Evolutionary conservation across 92 coral and sea anemone species (phyloP), one percentile per base, ranked within the genome.

Genomic region (Epizoanthus rinbou): DNA sequence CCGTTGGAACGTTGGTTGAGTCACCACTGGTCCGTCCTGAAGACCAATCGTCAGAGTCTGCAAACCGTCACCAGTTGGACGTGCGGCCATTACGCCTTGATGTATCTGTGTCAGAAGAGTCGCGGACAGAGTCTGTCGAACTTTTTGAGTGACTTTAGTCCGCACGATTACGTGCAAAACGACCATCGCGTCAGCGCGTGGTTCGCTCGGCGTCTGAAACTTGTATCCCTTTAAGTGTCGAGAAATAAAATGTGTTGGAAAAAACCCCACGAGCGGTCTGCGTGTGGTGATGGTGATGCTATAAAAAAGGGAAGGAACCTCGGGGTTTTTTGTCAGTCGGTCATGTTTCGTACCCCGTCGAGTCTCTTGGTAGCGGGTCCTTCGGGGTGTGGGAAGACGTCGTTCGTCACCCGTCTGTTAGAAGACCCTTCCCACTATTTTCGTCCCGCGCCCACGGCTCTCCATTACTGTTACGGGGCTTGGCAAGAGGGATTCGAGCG

Each of bases 401-500:
- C 13, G 5, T 84, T 73, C 6, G 69, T 37, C 64, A 67, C 64
- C 22, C 45, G 50, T 7, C 15, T 73, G 28, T 59, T 73, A 19
- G 67, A 18, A 59, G 15, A 43, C 52, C 64, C 79, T 24, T 11
- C 64, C 43, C 79, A 21, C 6, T 73, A 73, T 10, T 73, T 73
- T 73, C 22, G 39, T 8, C 59, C 59, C 5, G 47, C 54, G 5
- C 75, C 82, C 14, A 0, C 21, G 3, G 19, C 23, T 11, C 35
- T 72, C n/a, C 86, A 87, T 47, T 87, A 47, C 50, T 81, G 90
- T 82, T 87, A 87, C 37, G 87, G 86, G 23, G 82, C 86, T 0
- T 81, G 87, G 86, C 87, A 87, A 65, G 35, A 25, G 2, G 10
- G 57, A 1, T 87, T 87, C 28, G 25, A 87, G 5, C 21, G 8